Evolutionary conservation across 2,797 vertebrate genomes (phyloP), one percentile per base, ranked within the genome.

Genomic region (Acanthiza pusilla): DNA sequence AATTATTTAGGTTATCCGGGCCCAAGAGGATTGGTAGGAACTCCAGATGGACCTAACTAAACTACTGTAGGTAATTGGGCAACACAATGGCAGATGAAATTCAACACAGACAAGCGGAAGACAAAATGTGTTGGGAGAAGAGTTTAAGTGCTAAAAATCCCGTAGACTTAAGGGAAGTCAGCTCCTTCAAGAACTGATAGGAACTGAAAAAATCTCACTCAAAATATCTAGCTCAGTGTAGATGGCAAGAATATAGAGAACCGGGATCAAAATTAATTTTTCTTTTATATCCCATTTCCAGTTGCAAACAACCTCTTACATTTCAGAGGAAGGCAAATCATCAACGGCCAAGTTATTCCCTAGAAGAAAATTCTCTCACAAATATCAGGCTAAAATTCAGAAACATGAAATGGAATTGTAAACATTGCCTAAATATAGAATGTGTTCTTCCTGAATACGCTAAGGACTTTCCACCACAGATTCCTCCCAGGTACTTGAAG

Each of bases 1-100:
- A 87, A 92, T 94, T 77, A 83, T 91, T 95, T 96, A 93, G 61
- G 95, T 88, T 96, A 96, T 79, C 42, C 1, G 17, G 16, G 70
- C 94, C 75, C 94, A 62, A 29, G 84, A 96, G 92, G 89, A 83
- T 88, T 94, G 88, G 66, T 77, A 45, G 78, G 85, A 92, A 73
- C 74, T 91, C 89, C 92, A 93, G 83, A 62, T 86, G 88, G 91
- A 93, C 88, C 50, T 62, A 71, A 81, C 70, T 93, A 68, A 87
- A 86, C 54, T 88, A 5, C 65, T 92, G 85, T 72, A 94, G 61
- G 84, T 92, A 91, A 96, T 36, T 67, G 87, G 83, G 73, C 85
- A 94, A 95, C 92, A 94, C 89, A 96, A 36, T 68, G 72, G 83
- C 89, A 93, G 93, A 91, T 89, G 89, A 94, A 91, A 93, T 93